Evolutionary conservation across 1,140 invertebrate genomes (phyloP).

Genomic region (Acarapis woodi): DNA sequence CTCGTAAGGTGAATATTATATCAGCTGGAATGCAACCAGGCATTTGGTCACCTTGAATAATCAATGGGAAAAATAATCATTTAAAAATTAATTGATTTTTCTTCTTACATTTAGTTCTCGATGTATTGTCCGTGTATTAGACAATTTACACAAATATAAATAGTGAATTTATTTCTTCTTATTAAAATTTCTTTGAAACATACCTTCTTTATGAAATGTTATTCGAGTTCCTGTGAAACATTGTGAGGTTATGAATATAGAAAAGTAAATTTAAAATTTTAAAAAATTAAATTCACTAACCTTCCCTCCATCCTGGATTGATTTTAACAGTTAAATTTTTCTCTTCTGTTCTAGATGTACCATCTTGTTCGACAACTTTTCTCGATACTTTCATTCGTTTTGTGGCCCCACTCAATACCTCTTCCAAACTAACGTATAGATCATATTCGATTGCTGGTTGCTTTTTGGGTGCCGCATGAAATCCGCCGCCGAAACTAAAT

Average conservation of each 20-base stretch:
- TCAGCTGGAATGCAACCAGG: conserved; percentile 89
- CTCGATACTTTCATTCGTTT: conserved; percentile 99
- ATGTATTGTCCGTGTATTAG: too few species aligned
- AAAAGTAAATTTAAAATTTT: too few species aligned
- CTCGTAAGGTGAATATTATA: conserved; percentile 93
- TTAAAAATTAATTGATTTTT: too few species aligned
- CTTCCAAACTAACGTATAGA: conserved; percentile 66
- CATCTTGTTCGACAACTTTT: conserved; percentile 52
- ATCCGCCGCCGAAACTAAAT: not conserved
- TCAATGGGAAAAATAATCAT: too few species aligned
- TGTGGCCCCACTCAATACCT: conserved; percentile 66
- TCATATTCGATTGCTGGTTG: conserved; percentile 90
- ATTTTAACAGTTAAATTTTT: conserved; percentile 94
- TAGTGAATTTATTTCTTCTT: too few species aligned
- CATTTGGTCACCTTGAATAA: conserved; percentile 86
- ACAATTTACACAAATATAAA: too few species aligned
- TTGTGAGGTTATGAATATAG: too few species aligned
- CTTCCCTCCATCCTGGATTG: conserved; percentile 96
- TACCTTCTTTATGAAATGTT: conserved; percentile 91
- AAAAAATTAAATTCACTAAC: too few species aligned
- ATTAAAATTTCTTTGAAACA: too few species aligned
- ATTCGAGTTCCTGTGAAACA: conserved; percentile 99
- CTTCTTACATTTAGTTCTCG: too few species aligned
- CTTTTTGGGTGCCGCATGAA: conserved; percentile 22
- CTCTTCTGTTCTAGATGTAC: conserved; percentile 59